phyloP scores from a whole-genome alignment of 2,113 vertebrate genomes.

The Zosterops pallidus region DNA sequence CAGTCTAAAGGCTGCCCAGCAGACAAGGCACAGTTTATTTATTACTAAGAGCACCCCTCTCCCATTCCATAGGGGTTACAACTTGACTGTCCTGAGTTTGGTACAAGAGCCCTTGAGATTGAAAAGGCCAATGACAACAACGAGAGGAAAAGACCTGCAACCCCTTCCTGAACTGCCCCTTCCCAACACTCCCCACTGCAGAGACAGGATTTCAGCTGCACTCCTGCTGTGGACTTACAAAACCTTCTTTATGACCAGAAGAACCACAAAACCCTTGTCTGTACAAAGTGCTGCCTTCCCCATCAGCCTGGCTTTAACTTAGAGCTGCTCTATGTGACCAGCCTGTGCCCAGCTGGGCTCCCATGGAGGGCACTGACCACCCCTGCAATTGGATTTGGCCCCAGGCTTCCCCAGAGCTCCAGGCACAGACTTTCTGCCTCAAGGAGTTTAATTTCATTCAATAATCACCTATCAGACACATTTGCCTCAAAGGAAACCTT shows the following conservation, averaged over 20 bases:
- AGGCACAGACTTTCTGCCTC: not conserved
- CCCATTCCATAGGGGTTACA: not conserved
- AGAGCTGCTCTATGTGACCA: not conserved
- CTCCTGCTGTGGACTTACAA: not conserved
- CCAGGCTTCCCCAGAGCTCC: not conserved
- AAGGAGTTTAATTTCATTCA: not conserved
- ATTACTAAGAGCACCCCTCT: not conserved
- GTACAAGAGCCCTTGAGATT: not conserved
- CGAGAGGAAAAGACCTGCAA: not conserved
- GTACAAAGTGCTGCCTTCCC: not conserved
- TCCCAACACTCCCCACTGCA: not conserved
- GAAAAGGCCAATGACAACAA: not conserved
- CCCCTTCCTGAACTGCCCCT: not conserved
- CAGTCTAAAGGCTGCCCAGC: not conserved
- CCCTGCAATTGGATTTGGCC: not conserved
- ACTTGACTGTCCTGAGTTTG: not conserved
- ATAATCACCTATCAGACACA: not conserved
- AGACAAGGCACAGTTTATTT: not conserved
- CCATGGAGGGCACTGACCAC: fast-evolving
- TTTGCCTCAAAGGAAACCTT: not conserved
- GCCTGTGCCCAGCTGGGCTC: not conserved
- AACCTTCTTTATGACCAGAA: not conserved
- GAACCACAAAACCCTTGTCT: not conserved
- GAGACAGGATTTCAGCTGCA: not conserved
- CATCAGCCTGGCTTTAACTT: not conserved